Evolutionary conservation across 2,797 vertebrate genomes (phyloP), one percentile per base, ranked within the genome.

Genomic region (Schizopygopsis malacanthus): DNA sequence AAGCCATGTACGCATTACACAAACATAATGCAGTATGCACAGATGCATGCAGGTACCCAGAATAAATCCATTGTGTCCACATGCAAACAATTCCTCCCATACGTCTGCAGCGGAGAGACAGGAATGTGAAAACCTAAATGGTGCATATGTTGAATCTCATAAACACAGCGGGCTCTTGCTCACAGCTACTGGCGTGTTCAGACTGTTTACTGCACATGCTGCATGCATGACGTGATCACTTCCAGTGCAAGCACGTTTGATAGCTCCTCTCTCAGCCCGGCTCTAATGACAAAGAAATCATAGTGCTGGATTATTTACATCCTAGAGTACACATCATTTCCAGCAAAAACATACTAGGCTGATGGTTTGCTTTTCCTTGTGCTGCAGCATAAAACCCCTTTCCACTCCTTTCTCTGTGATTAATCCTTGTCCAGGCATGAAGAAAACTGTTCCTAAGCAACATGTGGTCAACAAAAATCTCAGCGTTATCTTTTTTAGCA

Each of bases 121-220:
- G 18, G 5, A 56, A 70, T 78, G n/a, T 69, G 85, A 82, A 76
- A 39, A 72, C 76, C 43, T 82, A 90, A 87, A 86, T 83, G 39
- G 52, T 43, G 50, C 81, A 63, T 82, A 89, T 88, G 88, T 88
- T 33, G 81, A 67, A 80, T 85, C 56, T 81, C 85, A 81, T 85
- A 67, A 91, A 89, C 82, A 75, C 87, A 75, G n/a, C 84, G 50
- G 71, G 72, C 78, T 84, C 9, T 78, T 85, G 81, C 83, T 84
- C 89, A 84, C 88, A 77, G 87, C 80, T 70, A 63, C 85, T 85
- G 85, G 28, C 7, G 41, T 85, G 87, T 90, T 91, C 76, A 84
- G 78, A 83, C 16, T 87, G 59, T 79, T 43, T 63, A 45, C 41
- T 76, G 82, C 79, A 79, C 79, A 77, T 82, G 73, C 75, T 18